phyloP scores from a whole-genome alignment of 2,888 invertebrate species.

The Phorcus lineatus region DNA sequence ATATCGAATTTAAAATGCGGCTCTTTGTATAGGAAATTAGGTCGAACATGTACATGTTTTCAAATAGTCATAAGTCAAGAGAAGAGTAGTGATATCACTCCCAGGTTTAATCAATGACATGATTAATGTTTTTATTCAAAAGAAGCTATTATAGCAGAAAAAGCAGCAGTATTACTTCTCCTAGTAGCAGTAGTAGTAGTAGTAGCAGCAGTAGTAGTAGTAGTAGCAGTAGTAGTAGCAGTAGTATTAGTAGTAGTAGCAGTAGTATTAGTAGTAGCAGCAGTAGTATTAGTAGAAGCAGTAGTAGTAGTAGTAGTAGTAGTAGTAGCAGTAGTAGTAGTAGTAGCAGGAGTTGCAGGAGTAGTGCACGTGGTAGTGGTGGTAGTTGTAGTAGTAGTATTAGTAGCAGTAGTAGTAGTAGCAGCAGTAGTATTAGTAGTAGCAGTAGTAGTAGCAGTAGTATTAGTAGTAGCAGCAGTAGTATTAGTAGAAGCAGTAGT shows the following conservation, averaged over 20 bases:
- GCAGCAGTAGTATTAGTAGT: constrained; percentile 13
- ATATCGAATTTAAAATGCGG: no score
- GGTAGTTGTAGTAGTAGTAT: constrained; percentile 27
- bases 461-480: neutral
- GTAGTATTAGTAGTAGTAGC: no score
- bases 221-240: neutral
- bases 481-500: neutral
- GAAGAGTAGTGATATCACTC: no score
- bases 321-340: constrained; percentile 15
- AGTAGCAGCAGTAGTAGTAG: constrained; percentile 7
- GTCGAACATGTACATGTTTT: no score
- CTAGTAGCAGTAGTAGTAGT: neutral
- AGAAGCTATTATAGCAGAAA: no score
- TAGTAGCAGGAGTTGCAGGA: constrained; percentile 21
- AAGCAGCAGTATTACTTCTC: no score
- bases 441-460: neutral
- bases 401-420: constrained; percentile 34
- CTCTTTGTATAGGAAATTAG: no score
- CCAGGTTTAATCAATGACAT: no score
- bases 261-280: no score
- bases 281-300: neutral
- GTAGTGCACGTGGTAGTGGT: constrained; percentile 25
- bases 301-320: constrained; percentile 8
- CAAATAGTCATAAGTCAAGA: no score
- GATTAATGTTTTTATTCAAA: no score